Percentiles rank a stretch among this genome's conserved stretches.
Evolutionary conservation across 2,888 invertebrate species (phyloP).

Genomic region (Philopedon plagiatum): DNA sequence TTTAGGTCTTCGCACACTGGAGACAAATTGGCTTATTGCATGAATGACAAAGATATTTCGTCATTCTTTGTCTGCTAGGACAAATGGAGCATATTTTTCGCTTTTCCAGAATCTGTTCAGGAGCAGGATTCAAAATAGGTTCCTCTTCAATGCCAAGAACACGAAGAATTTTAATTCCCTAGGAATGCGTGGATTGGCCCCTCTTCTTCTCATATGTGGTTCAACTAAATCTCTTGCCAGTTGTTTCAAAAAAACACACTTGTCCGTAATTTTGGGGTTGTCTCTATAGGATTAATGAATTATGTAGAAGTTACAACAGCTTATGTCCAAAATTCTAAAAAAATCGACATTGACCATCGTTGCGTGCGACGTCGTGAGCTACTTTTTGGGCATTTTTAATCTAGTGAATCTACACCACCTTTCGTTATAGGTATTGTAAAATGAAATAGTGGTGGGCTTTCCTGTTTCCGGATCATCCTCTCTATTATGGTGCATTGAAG

Average conservation of each 20-base stretch:
- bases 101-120: not conserved
- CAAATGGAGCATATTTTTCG: not conserved
- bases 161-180: not conserved
- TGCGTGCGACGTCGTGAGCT: not conserved
- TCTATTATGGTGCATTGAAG: no score
- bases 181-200: not conserved
- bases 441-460: no score
- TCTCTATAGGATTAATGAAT: no score
- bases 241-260: not conserved
- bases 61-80: not conserved
- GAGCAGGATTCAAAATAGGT: not conserved
- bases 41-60: no score
- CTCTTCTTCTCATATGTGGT: not conserved
- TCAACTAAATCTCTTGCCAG: not conserved
- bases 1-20: not conserved
- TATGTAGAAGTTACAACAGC: not conserved
- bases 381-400: not conserved
- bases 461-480: no score
- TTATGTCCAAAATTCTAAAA: conserved; percentile 9
- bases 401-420: not conserved
- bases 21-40: not conserved
- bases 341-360: conserved; percentile 1
- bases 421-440: no score
- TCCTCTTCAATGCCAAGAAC: not conserved
- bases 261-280: not conserved